phyloP scores from a whole-genome alignment of 2,797 vertebrate species.

The Pagetopsis macropterus region DNA sequence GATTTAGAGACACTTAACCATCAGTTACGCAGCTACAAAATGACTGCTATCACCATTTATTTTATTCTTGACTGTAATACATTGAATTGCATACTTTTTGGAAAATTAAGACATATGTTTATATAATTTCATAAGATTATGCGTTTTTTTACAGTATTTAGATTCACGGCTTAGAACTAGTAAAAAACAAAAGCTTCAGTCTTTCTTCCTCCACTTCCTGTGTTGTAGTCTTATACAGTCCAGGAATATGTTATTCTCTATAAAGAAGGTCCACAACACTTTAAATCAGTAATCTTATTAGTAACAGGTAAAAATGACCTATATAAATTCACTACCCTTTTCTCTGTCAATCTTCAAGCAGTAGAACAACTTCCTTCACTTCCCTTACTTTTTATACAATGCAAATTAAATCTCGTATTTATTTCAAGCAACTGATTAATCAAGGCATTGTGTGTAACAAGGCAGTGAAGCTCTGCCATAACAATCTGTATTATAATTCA shows the following conservation, averaged over 20 bases:
- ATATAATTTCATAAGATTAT: neutral
- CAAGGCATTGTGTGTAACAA: neutral
- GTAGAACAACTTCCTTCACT: neutral
- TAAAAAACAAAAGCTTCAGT: conserved; percentile 60
- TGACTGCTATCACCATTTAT: neutral
- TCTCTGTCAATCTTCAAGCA: neutral
- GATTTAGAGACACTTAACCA: neutral
- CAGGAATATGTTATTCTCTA: conserved; percentile 37
- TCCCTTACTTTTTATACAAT: neutral
- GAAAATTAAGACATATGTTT: neutral
- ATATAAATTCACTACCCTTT: neutral
- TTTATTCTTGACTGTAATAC: neutral
- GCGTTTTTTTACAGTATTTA: conserved; percentile 12
- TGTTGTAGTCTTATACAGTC: conserved; percentile 54
- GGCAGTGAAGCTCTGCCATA: neutral
- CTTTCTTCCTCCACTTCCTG: conserved; percentile 78
- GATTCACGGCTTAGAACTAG: conserved; percentile 1
- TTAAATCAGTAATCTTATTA: conserved; percentile 1
- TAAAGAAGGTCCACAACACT: conserved; percentile 10
- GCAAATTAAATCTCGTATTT: neutral
- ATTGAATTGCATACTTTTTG: neutral
- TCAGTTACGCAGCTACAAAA: neutral
- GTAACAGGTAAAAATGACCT: neutral
- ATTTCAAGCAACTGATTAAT: conserved; percentile 11
- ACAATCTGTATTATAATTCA: conserved; percentile 8